Evolutionary conservation across 2,113 vertebrate genomes (phyloP).

Genomic region (Notarius quadriscutis): DNA sequence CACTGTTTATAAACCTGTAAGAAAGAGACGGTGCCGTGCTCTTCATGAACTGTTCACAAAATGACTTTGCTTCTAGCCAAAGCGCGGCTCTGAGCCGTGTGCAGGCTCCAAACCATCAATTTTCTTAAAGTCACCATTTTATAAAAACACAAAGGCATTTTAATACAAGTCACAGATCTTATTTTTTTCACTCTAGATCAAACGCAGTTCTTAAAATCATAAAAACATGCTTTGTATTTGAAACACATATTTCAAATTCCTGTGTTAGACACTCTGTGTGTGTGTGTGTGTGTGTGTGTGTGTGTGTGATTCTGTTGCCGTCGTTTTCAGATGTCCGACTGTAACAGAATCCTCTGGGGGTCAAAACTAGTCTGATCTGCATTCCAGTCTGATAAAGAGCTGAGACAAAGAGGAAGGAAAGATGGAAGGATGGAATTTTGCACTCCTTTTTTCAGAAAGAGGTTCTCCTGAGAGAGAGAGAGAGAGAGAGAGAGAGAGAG

Average conservation of each 20-base stretch:
- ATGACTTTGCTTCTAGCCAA: background rate
- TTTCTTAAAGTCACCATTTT: background rate
- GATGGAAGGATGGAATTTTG: background rate
- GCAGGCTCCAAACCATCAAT: background rate
- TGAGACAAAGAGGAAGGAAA: background rate
- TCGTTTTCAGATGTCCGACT: constrained; percentile 6
- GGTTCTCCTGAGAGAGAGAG: constrained; percentile 9
- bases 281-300: constrained; percentile 37
- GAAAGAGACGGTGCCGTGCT: background rate
- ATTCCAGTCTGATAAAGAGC: constrained; percentile 3
- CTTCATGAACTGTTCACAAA: background rate
- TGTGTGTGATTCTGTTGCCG: constrained; percentile 28
- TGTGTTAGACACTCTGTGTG: constrained; percentile 39
- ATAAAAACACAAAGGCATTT: background rate
- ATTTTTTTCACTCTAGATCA: background rate
- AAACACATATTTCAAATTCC: background rate
- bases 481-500: background rate
- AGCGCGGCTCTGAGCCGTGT: background rate
- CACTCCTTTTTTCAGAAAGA: background rate
- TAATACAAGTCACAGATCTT: background rate
- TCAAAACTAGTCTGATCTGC: constrained; percentile 1
- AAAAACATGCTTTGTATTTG: background rate
- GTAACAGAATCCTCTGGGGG: background rate
- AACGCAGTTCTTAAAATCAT: background rate
- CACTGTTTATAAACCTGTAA: background rate